Percentiles rank a stretch among this genome's conserved stretches.
These are phyloP conservation scores for Erythrocercus mccallii DNA, from an alignment of 2,113 vertebrate genomes.

Conservation along the genomic window DNA sequence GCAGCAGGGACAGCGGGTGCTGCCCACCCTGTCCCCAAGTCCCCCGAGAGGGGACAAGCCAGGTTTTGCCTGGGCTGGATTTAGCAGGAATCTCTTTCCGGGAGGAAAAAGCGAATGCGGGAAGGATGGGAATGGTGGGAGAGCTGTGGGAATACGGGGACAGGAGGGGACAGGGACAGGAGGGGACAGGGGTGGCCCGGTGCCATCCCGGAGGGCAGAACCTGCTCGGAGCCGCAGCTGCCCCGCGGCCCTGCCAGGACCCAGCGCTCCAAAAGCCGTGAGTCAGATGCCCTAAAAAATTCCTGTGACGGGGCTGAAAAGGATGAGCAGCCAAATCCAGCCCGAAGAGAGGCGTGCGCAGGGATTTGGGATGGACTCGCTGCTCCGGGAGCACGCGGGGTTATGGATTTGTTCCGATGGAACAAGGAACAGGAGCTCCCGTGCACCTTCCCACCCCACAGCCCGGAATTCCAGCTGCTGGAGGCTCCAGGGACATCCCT, in stretches of 20 bases:
- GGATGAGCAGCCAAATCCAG: fast-evolving
- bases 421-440: fast-evolving
- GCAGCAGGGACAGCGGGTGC: not conserved
- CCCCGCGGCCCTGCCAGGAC: not conserved
- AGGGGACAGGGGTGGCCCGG: no score
- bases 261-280: no score
- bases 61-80: fast-evolving
- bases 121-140: fast-evolving
- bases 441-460: fast-evolving
- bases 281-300: not conserved
- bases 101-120: not conserved
- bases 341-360: fast-evolving
- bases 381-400: no score
- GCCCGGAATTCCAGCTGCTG: fast-evolving
- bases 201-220: not conserved
- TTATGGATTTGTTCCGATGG: no score
- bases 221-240: fast-evolving
- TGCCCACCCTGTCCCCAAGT: not conserved
- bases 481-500: not conserved
- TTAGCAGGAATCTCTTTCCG: no score
- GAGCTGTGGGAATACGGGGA: no score
- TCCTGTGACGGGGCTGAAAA: not conserved
- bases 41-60: fast-evolving
- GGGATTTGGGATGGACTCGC: not conserved
- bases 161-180: not conserved